Conservation (phyloP, 1,140 invertebrate genomes). For the Camponotus floridanus region DNA sequence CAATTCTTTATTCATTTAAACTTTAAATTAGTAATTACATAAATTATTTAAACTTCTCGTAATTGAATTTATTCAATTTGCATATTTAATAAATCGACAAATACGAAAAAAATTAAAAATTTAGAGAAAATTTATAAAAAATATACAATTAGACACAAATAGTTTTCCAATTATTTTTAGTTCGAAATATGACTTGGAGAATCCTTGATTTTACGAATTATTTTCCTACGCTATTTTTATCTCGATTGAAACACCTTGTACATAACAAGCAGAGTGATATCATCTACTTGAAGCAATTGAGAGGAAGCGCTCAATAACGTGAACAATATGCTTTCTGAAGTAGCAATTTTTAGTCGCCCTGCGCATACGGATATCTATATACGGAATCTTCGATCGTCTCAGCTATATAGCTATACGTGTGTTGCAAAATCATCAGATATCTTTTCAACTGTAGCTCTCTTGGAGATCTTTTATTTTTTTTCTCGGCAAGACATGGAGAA, state of each 20-base stretch:
- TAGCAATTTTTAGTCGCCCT: no score
- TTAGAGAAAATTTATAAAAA: not conserved
- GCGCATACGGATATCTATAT: no score
- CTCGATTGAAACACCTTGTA: not conserved
- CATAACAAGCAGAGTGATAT: not conserved
- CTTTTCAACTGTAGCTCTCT: no score
- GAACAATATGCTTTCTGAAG: not conserved
- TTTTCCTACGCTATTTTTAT: not conserved
- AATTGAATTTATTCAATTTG: not conserved
- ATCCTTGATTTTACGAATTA: no score
- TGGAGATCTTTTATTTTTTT: no score
- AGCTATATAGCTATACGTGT: no score
- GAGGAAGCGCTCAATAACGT: conserved; percentile 29
- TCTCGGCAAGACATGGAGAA: no score
- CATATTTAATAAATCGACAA: not conserved
- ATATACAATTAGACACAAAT: not conserved
- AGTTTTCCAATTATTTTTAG: not conserved
- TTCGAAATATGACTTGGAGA: not conserved
- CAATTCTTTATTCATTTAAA: not conserved
- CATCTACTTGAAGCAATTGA: conserved; percentile 43
- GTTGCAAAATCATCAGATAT: no score
- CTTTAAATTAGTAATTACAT: no score
- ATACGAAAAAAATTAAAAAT: not conserved
- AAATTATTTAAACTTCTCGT: not conserved
- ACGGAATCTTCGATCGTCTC: no score